Conservation (phyloP, 2,113 vertebrate genomes). For the Pyxicephalus adspersus region DNA sequence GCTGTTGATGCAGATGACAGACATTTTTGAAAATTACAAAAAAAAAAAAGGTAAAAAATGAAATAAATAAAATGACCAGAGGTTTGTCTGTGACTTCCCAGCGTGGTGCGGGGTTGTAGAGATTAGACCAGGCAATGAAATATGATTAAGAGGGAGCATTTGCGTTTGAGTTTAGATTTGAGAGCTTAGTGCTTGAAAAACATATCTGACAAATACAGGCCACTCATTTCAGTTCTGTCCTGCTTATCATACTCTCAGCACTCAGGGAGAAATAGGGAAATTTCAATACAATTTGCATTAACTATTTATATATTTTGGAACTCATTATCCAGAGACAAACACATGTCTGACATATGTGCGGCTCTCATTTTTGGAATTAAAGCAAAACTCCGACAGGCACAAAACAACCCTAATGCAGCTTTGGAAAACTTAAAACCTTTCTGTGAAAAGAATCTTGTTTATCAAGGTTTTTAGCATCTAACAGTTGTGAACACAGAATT, state of each 20-base stretch:
- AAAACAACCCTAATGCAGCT: too few relatives aligned
- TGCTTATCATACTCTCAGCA: neutral
- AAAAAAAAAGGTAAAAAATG: too few relatives aligned
- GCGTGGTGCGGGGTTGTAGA: neutral
- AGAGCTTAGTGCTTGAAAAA: slow-evolving; percentile 5
- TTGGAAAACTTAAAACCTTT: too few relatives aligned
- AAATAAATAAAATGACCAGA: neutral
- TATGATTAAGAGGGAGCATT: slow-evolving; percentile 2
- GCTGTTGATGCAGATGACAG: neutral
- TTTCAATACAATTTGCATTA: neutral
- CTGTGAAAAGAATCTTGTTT: too few relatives aligned
- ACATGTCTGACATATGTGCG: too few relatives aligned
- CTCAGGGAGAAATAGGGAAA: neutral
- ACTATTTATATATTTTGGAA: too few relatives aligned
- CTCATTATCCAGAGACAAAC: too few relatives aligned
- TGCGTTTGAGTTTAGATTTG: neutral
- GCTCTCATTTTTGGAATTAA: too few relatives aligned
- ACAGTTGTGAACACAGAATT: too few relatives aligned
- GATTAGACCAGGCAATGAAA: slow-evolving; percentile 5
- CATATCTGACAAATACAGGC: neutral
- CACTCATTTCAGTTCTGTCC: neutral
- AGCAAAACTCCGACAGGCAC: too few relatives aligned
- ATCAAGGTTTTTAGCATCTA: too few relatives aligned
- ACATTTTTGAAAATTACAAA: neutral
- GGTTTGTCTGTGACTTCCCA: neutral